Evolutionary conservation across 2,113 vertebrate genomes (phyloP).

Genomic region (Amphiprion percula): DNA sequence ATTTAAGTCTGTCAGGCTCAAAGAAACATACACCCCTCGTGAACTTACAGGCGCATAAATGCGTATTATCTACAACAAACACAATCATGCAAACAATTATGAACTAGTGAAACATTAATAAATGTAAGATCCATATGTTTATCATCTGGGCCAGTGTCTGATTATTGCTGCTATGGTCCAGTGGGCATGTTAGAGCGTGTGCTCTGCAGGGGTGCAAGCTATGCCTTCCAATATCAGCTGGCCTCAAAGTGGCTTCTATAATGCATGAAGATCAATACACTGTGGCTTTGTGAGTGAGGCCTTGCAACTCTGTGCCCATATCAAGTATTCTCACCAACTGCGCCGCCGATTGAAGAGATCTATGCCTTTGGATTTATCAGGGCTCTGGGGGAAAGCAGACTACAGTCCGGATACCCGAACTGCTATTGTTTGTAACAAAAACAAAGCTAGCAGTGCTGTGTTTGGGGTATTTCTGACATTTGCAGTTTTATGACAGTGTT

Average conservation of each 20-base stretch:
- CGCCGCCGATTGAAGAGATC: constrained; percentile 64
- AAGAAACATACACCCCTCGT: neutral
- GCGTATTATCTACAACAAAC: constrained; percentile 29
- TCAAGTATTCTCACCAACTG: constrained; percentile 73
- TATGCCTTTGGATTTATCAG: constrained; percentile 66
- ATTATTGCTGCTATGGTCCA: constrained; percentile 73
- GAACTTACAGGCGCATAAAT: constrained; percentile 3
- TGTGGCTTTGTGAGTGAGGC: constrained; percentile 74
- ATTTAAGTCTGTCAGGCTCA: constrained; percentile 33
- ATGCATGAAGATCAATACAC: constrained; percentile 82
- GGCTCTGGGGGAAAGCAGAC: constrained; percentile 51
- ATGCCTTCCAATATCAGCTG: constrained; percentile 68
- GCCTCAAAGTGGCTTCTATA: constrained; percentile 74
- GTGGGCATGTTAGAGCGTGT: constrained; percentile 63
- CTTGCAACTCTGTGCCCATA: constrained; percentile 63
- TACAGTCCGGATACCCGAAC: constrained; percentile 49
- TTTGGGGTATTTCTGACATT: constrained; percentile 63
- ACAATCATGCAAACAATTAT: constrained; percentile 57
- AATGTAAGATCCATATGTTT: constrained; percentile 69
- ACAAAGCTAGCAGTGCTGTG: constrained; percentile 33
- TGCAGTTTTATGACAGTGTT: constrained; percentile 52
- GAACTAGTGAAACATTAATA: constrained; percentile 20
- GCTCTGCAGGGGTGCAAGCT: constrained; percentile 48
- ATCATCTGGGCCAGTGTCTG: constrained; percentile 54
- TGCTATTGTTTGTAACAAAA: constrained; percentile 44